Conservation (phyloP, 2,888 invertebrate species). For the Spodoptera exigua region DNA sequence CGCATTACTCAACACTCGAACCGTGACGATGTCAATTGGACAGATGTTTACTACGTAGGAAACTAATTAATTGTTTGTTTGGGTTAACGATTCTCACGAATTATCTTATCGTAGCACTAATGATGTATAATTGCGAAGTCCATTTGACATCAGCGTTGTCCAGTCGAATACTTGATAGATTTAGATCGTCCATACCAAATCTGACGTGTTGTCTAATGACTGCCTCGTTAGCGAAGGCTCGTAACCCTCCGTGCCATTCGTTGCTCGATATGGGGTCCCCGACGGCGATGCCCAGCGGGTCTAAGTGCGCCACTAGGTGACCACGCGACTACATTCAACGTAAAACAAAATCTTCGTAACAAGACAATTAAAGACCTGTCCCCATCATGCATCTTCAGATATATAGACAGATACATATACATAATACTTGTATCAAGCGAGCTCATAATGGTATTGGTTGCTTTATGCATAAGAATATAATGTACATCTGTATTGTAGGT, state of each 20-base stretch:
- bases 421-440: slow-evolving; percentile 43
- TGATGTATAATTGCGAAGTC: slow-evolving; percentile 49
- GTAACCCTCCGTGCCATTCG: slow-evolving; percentile 86
- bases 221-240: slow-evolving; percentile 87
- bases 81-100: slow-evolving; percentile 32
- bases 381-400: slow-evolving; percentile 44
- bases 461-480: slow-evolving; percentile 30
- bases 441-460: slow-evolving; percentile 35
- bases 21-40: slow-evolving; percentile 64
- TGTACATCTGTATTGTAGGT: slow-evolving; percentile 9
- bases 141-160: slow-evolving; percentile 71
- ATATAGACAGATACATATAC: slow-evolving; percentile 17
- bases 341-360: slow-evolving; percentile 62
- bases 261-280: slow-evolving; percentile 89
- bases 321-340: slow-evolving; percentile 93
- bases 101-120: slow-evolving; percentile 50
- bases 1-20: slow-evolving; percentile 64
- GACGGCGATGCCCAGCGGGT: slow-evolving; percentile 96
- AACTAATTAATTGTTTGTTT: slow-evolving; percentile 48
- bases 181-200: slow-evolving; percentile 83
- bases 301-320: slow-evolving; percentile 97
- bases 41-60: slow-evolving; percentile 34
- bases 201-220: slow-evolving; percentile 88
- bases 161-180: slow-evolving; percentile 69
- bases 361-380: slow-evolving; percentile 33